phyloP scores from a whole-genome alignment of 2,888 invertebrate genomes.

The Cotesia congregata region DNA sequence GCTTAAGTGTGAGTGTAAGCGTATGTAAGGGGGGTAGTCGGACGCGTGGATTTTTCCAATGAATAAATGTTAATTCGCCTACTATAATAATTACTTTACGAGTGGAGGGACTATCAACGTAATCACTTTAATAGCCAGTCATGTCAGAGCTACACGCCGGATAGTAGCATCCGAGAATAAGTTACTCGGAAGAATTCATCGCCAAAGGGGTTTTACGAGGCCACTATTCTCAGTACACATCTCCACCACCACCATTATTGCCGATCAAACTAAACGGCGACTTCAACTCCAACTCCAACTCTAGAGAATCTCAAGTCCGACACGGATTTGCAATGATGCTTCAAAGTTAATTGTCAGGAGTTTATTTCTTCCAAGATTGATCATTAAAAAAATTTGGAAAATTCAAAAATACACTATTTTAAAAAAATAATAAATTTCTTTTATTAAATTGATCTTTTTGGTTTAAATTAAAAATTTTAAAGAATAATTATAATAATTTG shows the following conservation, averaged over 20 bases:
- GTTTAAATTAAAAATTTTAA: too few species aligned
- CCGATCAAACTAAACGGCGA: too few species aligned
- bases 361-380: background rate
- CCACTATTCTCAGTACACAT: constrained; percentile 33
- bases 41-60: constrained; percentile 51
- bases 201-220: constrained; percentile 43
- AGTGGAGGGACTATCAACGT: constrained; percentile 55
- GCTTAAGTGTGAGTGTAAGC: background rate
- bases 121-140: constrained; percentile 66
- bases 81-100: constrained; percentile 65
- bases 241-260: constrained; percentile 15
- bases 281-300: too few species aligned
- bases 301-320: background rate
- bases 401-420: too few species aligned
- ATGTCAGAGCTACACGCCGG: constrained; percentile 52
- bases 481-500: too few species aligned
- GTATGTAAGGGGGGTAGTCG: constrained; percentile 20
- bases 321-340: background rate
- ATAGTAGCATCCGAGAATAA: constrained; percentile 11
- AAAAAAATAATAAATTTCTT: too few species aligned
- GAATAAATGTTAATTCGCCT: constrained; percentile 65
- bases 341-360: background rate
- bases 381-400: background rate
- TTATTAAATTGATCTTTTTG: too few species aligned
- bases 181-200: constrained; percentile 40